Base-by-base conservation (phyloP, 30 jellyfish, hydroid and myxozoan species). In the Morbakka virulenta region DNA sequence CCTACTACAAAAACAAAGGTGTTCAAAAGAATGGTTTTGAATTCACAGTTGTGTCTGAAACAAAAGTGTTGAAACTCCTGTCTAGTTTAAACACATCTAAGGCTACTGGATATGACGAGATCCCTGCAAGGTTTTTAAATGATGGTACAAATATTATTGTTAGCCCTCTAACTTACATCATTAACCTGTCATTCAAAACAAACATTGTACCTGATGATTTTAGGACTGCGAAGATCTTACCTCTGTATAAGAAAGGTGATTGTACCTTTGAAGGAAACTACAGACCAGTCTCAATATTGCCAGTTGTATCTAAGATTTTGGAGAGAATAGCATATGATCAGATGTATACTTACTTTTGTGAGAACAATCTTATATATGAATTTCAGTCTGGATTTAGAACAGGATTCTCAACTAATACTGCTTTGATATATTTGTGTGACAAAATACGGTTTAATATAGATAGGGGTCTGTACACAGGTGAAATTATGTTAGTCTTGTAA, bases 361-460 rank as follows among this genome's bases (percentile, higher is more conserved):
- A 32, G 27, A 51, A 74, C 79, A 70, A 70, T 26, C 32, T 70
- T 28, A 61, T 74, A 32, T 50, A 78, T 11, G 22, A 53, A 2
- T 32, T 26, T n/a, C 85, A 74, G 85, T 74, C 52, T 50, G 82
- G 85, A 13, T 74, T 74, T 50, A 74, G 85, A 57, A 74, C 32
- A 34, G 48, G 48, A 30, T 71, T 30, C 32, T 70, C 76, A 0
- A 70, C 77, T 26, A 4, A 69, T 47, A 34, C 47, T 2, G 82
- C 75, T 32, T 69, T 70, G 35, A 71, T 48, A 30, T 50, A 70
- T 26, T 34, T 70, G 2, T 34, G 36, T 47, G 82, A 70, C 32
- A 70, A 26, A 28, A 67, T 67, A n/a, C 30, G 80, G 34, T 28
- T 28, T 1, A 67, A 50, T 67, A 67, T 29, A 67, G 80, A 67